Percentiles rank a stretch among this genome's conserved stretches.
These are phyloP conservation scores for Rhincodon typus DNA, from an alignment of 2,797 vertebrate species.

Conservation along the genomic window DNA sequence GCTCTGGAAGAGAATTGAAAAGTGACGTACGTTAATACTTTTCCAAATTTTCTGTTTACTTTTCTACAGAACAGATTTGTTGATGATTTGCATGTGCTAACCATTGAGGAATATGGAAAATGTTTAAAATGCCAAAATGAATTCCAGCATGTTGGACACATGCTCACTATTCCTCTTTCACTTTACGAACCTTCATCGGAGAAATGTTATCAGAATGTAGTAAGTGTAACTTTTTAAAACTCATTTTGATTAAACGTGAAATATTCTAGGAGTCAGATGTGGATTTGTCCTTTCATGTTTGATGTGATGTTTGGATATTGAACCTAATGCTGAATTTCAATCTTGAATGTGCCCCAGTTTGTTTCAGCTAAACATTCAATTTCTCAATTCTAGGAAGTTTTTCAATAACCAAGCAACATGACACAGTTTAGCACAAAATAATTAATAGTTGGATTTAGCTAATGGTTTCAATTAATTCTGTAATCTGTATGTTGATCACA, in stretches of 20 bases:
- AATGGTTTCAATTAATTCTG: background rate
- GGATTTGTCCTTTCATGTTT: background rate
- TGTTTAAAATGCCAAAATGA: background rate
- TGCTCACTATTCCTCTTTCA: slow-evolving; percentile 29
- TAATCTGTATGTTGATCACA: background rate
- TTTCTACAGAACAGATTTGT: background rate
- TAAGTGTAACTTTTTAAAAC: background rate
- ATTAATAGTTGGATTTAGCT: background rate
- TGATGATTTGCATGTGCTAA: background rate
- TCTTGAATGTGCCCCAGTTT: no score
- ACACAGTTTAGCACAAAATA: no score
- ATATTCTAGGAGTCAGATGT: background rate
- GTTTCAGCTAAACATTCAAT: no score
- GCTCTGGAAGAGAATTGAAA: background rate
- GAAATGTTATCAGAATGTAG: background rate
- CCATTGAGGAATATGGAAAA: background rate
- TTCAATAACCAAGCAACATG: background rate
- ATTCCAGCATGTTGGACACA: background rate
- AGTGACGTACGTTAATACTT: background rate
- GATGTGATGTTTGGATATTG: background rate
- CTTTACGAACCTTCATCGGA: background rate
- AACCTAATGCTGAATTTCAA: background rate
- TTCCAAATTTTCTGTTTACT: background rate
- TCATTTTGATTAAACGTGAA: background rate
- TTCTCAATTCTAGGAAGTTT: background rate